Percentiles rank a stretch among this genome's conserved stretches.
Conservation (phyloP, 37 sponge, comb jelly and placozoan genomes). For the Hexactinellida sp. region DNA sequence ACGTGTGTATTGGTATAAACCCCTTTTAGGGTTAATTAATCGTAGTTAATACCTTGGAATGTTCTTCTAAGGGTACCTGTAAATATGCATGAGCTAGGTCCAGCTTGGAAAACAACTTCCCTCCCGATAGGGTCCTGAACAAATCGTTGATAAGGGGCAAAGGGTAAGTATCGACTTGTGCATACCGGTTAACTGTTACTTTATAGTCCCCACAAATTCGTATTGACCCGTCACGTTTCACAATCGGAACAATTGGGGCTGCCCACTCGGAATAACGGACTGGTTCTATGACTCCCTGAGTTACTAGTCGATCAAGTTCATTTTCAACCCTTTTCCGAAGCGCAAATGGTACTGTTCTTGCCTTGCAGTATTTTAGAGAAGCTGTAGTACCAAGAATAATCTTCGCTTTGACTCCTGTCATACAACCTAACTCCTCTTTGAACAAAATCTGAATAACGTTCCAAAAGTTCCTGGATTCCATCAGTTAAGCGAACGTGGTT, state of each 20-base stretch:
- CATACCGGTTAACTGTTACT: conserved; percentile 21
- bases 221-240: conserved; percentile 20
- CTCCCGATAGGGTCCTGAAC: background rate
- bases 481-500: background rate
- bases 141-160: conserved; percentile 20
- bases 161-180: conserved; percentile 22
- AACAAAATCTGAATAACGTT: background rate
- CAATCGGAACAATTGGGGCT: conserved; percentile 25
- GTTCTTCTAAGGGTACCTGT: conserved; percentile 20
- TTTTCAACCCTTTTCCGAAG: background rate
- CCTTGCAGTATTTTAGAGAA: background rate
- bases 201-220: conserved; percentile 28
- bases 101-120: conserved; percentile 22
- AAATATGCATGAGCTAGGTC: conserved; percentile 24
- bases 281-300: background rate
- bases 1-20: conserved; percentile 17
- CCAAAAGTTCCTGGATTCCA: background rate
- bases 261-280: conserved; percentile 18
- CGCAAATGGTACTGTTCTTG: conserved; percentile 27
- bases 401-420: background rate
- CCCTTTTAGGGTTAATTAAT: conserved; percentile 24
- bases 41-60: conserved; percentile 10
- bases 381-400: conserved; percentile 2
- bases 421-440: background rate
- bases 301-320: background rate